phyloP scores from a whole-genome alignment of 2,797 vertebrate genomes.

The Tiaroga cobitis region DNA sequence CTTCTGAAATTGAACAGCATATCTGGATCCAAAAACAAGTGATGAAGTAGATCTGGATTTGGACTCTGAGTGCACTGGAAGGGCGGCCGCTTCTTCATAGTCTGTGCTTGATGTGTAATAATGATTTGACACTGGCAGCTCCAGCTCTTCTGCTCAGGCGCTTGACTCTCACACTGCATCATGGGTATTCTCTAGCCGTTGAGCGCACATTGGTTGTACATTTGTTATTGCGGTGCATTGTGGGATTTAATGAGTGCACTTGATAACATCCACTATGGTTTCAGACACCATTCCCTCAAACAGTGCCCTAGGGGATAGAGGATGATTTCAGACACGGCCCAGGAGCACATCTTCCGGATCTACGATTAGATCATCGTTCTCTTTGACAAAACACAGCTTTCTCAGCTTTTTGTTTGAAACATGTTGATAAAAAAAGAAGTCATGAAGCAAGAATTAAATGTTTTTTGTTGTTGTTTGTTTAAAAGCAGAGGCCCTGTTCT shows the following conservation, averaged over 20 bases:
- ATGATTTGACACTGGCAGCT: too few relatives aligned
- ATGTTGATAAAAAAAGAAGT: neutral
- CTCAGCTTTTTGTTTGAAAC: neutral
- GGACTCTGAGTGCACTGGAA: too few relatives aligned
- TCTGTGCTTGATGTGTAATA: too few relatives aligned
- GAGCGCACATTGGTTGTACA: too few relatives aligned
- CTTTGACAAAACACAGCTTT: neutral
- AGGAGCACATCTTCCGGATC: too few relatives aligned
- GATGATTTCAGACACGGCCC: neutral
- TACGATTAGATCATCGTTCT: neutral
- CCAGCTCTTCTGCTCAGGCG: too few relatives aligned
- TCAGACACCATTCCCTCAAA: neutral
- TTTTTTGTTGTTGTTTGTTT: neutral
- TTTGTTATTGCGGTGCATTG: neutral
- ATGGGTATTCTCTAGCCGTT: too few relatives aligned
- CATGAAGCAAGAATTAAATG: neutral
- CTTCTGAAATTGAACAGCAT: too few relatives aligned
- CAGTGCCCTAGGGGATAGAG: neutral
- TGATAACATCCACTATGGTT: neutral
- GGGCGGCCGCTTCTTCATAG: too few relatives aligned
- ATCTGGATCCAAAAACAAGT: too few relatives aligned
- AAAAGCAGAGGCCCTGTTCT: neutral
- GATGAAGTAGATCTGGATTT: too few relatives aligned
- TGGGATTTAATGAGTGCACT: neutral
- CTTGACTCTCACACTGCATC: too few relatives aligned